These are phyloP conservation scores for Propithecus coquereli DNA, from an alignment of 2,113 vertebrate genomes.

Conservation along the genomic window DNA sequence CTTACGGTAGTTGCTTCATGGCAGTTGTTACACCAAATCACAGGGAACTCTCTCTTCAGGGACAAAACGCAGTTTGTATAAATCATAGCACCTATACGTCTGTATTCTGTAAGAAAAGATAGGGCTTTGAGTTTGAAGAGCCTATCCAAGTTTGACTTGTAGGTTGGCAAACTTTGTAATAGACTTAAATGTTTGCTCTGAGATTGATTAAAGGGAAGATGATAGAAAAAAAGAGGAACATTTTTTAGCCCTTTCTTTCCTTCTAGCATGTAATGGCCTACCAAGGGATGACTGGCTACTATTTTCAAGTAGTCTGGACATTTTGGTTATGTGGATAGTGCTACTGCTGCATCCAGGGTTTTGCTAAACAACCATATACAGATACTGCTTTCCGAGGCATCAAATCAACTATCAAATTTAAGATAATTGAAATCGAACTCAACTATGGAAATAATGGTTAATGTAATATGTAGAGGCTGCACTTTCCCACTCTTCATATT, in stretches of 20 bases:
- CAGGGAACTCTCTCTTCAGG: neutral
- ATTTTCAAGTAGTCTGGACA: neutral
- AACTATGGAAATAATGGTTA: neutral
- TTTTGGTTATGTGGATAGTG: neutral
- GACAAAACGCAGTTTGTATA: neutral
- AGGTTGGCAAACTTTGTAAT: neutral
- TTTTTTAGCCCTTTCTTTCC: neutral
- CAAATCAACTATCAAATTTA: neutral
- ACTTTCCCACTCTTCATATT: neutral
- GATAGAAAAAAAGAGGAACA: neutral
- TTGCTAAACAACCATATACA: neutral
- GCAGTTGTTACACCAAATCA: neutral
- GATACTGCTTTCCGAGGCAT: neutral
- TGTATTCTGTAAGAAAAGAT: conserved; percentile 41
- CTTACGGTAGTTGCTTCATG: conserved; percentile 29
- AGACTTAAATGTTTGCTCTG: neutral
- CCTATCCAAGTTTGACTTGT: neutral
- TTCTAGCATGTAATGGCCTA: neutral
- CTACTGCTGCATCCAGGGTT: neutral
- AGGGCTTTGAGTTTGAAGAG: neutral
- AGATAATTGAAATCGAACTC: neutral
- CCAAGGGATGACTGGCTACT: neutral
- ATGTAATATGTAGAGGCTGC: neutral
- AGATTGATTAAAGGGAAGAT: neutral
- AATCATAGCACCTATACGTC: neutral